phyloP scores from a whole-genome alignment of 2,113 vertebrate species.

The Oncorhynchus tshawytscha region DNA sequence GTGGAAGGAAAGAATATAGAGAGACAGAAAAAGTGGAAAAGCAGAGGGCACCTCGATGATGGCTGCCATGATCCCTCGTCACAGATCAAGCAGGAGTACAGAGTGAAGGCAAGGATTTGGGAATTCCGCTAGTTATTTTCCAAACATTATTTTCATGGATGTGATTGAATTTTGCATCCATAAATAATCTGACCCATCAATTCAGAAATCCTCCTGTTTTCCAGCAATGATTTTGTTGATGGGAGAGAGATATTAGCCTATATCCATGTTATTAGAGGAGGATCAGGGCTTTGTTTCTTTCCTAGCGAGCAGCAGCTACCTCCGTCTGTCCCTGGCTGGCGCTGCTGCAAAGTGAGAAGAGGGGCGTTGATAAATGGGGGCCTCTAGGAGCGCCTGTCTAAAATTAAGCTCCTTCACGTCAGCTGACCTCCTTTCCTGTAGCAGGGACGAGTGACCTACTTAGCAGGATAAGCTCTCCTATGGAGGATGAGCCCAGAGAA shows the following conservation, averaged over 20 bases:
- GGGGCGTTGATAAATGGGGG: constrained; percentile 58
- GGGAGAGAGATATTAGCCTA: too few species aligned
- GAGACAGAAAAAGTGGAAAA: not conserved
- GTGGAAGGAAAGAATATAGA: not conserved
- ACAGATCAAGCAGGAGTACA: not conserved
- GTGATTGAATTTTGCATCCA: too few species aligned
- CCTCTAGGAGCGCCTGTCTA: constrained; percentile 50
- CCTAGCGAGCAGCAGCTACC: not conserved
- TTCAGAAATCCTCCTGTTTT: too few species aligned
- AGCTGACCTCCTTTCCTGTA: constrained; percentile 54
- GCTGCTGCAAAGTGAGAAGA: constrained; percentile 1
- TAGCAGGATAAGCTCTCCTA: constrained; percentile 52
- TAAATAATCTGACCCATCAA: too few species aligned
- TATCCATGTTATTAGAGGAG: too few species aligned
- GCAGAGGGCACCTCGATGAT: not conserved
- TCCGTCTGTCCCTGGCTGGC: not conserved
- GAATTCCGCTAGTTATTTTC: too few species aligned
- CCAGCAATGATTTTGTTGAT: too few species aligned
- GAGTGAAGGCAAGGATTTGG: too few species aligned
- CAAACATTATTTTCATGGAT: too few species aligned
- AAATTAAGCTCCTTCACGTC: constrained; percentile 67
- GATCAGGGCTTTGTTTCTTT: too few species aligned
- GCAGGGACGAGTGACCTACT: constrained; percentile 69
- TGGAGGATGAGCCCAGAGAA: constrained; percentile 52
- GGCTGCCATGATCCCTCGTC: not conserved